Base-by-base conservation (phyloP, 2,113 vertebrate species). In the Tauraco erythrolophus region DNA sequence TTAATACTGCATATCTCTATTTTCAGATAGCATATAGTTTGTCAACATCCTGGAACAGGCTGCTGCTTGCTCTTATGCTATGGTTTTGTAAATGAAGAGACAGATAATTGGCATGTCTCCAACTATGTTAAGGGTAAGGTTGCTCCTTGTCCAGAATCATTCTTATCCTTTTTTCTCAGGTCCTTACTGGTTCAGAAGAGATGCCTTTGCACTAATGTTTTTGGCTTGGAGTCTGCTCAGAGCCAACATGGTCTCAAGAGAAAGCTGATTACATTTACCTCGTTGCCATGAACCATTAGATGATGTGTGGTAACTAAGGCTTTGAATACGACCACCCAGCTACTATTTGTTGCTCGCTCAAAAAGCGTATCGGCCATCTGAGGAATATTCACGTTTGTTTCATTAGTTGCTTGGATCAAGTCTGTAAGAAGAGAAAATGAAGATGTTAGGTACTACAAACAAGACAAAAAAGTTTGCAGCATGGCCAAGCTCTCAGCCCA, bases 301-400 rank as follows among this genome's bases (percentile, higher is more conserved):
- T 99, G 99, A 96, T 99, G 99, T 86, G 99, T 99, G 74, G 99
- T 99, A 97, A 99, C 99, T 96, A 99, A 99, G 39, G 99, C 99
- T 98, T 99, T 99, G 94, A 99, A 99, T 72, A 99, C 99, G 3
- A 99, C 99, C 97, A 99, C 99, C 99, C 99, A 99, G 98, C 99
- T 99, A 96, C 99, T 99, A 95, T 99, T 99, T 11, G 99, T 99
- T 82, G 99, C 99, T 97, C 99, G 97, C 96, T 99, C 99, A 95
- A 99, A 99, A 95, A 99, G 98, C 0, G 99, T 99, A 97, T 99
- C 99, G 1, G 99, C 99, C 99, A 99, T 99, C 96, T 99, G 99
- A 92, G 99, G 99, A 97, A 99, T 99, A 97, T 99, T 99, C 91
- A 99, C 99, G 15, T 99, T 99, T 97, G 99, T 99, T 98, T 99